A percentile compares a stretch with the other conserved stretches of the same genome.
Evolutionary conservation across 2,113 vertebrate species (phyloP).

Genomic region (Galbula dea): DNA sequence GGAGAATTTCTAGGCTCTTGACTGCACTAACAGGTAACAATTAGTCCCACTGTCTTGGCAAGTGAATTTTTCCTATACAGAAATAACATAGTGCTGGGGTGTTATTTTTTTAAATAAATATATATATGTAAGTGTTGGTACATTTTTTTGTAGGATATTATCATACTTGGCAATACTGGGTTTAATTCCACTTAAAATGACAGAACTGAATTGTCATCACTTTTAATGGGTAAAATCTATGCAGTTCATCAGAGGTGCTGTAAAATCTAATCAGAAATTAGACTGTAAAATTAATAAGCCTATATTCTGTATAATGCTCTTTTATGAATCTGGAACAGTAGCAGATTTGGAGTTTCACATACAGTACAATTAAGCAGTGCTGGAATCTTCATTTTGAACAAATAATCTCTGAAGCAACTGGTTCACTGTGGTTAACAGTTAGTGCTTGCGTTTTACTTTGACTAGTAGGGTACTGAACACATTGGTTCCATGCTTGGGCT

Average conservation of each 20-base stretch:
- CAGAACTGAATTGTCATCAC: conserved; percentile 68
- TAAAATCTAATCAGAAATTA: conserved; percentile 75
- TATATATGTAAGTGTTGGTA: not conserved
- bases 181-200: conserved; percentile 76
- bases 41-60: not conserved
- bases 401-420: not conserved
- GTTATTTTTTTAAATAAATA: not conserved
- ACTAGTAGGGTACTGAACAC: not conserved
- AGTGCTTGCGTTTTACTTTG: not conserved
- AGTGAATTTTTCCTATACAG: not conserved
- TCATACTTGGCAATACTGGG: conserved; percentile 67
- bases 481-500: not conserved
- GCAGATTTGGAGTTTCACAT: conserved; percentile 27
- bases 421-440: not conserved
- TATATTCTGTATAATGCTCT: conserved; percentile 38
- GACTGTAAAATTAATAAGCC: conserved; percentile 72
- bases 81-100: not conserved
- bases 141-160: conserved; percentile 36
- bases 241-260: conserved; percentile 47
- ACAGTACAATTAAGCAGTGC: not conserved
- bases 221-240: conserved; percentile 65
- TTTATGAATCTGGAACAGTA: conserved; percentile 48
- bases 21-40: not conserved
- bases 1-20: not conserved
- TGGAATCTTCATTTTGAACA: conserved; percentile 43